phyloP scores from a whole-genome alignment of 2,113 vertebrate genomes.

The Helogale parvula region DNA sequence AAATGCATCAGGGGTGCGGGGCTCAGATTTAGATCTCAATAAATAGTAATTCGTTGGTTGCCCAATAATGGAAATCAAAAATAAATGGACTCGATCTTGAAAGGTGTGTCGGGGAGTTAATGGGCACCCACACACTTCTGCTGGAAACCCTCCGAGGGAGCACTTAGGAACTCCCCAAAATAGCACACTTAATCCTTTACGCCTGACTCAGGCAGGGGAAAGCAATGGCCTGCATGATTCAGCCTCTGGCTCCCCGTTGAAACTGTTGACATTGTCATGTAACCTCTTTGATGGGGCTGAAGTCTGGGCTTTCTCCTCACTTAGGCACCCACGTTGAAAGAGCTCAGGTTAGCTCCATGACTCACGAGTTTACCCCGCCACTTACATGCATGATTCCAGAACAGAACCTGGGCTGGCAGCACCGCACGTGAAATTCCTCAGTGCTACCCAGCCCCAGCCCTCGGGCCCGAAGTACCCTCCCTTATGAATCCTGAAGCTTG shows the following conservation, averaged over 20 bases:
- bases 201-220: constrained; percentile 57
- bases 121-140: constrained; percentile 21
- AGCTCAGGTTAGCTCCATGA: constrained; percentile 52
- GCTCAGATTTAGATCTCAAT: not conserved
- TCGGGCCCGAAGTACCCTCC: not conserved
- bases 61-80: constrained; percentile 16
- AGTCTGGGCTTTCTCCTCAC: constrained; percentile 10
- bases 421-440: constrained; percentile 35
- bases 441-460: not conserved
- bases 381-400: constrained; percentile 2
- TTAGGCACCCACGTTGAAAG: not conserved
- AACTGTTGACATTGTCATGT: not conserved
- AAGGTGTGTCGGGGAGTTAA: constrained; percentile 1
- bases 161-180: constrained; percentile 71
- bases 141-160: constrained; percentile 60
- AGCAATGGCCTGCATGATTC: not conserved
- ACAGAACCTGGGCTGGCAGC: not conserved
- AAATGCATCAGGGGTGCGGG: not conserved
- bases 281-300: not conserved
- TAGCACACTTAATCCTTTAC: constrained; percentile 71
- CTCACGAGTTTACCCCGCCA: not conserved
- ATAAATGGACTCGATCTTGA: constrained; percentile 7
- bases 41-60: not conserved
- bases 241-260: not conserved
- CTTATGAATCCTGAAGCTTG: not conserved